Conservation (phyloP, 2,888 invertebrate species). For the Calliphora vomitoria region DNA sequence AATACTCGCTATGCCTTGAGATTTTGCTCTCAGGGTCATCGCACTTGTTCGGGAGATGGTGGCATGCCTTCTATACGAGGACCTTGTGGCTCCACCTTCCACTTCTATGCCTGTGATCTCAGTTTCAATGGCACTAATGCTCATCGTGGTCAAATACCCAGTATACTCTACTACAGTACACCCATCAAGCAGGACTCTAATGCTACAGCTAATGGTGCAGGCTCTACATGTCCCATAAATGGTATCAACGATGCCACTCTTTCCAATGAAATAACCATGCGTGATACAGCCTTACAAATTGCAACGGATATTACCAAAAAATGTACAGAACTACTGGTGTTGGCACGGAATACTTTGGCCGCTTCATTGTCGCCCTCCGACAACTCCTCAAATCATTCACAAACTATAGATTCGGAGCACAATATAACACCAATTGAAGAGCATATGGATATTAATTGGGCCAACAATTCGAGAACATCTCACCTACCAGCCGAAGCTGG, state of each 20-base stretch:
- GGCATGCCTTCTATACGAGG: constrained; percentile 95
- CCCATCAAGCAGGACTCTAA: constrained; percentile 82
- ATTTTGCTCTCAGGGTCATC: constrained; percentile 94
- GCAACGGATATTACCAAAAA: constrained; percentile 91
- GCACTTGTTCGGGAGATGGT: constrained; percentile 97
- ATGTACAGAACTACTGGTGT: constrained; percentile 90
- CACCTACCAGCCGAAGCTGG: constrained; percentile 82
- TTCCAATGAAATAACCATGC: constrained; percentile 81
- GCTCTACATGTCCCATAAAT: constrained; percentile 33
- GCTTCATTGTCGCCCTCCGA: constrained; percentile 86
- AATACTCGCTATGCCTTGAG: constrained; percentile 95
- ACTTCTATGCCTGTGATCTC: constrained; percentile 95
- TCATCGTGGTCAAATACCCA: constrained; percentile 97
- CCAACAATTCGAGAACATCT: constrained; percentile 83
- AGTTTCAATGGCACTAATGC: constrained; percentile 99
- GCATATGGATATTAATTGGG: constrained; percentile 85
- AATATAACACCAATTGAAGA: constrained; percentile 85
- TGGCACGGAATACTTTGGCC: constrained; percentile 89
- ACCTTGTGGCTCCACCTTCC: constrained; percentile 95
- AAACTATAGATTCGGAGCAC: constrained; percentile 85
- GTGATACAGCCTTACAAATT: constrained; percentile 88
- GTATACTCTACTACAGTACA: constrained; percentile 90
- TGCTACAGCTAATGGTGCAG: constrained; percentile 30
- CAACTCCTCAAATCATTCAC: constrained; percentile 85
- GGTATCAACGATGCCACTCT: constrained; percentile 60